Conservation (phyloP, 1,140 invertebrate species). For the Drosophila tropicalis region DNA sequence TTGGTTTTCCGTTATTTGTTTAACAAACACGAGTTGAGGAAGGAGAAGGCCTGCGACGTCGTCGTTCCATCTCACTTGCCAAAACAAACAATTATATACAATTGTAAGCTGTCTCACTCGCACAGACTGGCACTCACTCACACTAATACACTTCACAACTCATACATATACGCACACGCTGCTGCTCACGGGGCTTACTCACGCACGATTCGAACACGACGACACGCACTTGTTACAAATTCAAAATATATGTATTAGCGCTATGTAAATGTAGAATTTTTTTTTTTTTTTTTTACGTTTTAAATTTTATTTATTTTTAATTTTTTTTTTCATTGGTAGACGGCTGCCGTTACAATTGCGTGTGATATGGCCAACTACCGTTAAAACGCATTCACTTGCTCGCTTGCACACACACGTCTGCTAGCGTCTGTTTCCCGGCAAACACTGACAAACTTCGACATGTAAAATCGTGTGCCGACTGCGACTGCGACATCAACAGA, state of each 20-base stretch:
- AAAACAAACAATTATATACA: conserved; percentile 62
- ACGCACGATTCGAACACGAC: conserved; percentile 4
- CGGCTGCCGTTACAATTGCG: conserved; percentile 45
- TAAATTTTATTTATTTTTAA: conserved; percentile 20
- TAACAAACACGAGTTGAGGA: conserved; percentile 43
- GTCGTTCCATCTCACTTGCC: conserved; percentile 38
- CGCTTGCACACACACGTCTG: conserved; percentile 53
- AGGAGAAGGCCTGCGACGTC: conserved; percentile 26
- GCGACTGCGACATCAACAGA: conserved; percentile 36
- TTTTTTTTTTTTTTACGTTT: conserved; percentile 53
- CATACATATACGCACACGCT: neutral
- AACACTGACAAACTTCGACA: conserved; percentile 76
- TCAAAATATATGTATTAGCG: conserved; percentile 38
- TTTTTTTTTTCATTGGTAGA: neutral
- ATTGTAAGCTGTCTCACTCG: conserved; percentile 31
- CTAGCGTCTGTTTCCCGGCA: conserved; percentile 72
- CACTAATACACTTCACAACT: neutral
- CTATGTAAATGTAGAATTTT: conserved; percentile 37
- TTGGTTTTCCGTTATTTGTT: conserved; percentile 62
- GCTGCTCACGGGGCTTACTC: conserved; percentile 1
- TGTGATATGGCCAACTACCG: conserved; percentile 39
- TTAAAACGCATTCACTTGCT: conserved; percentile 48
- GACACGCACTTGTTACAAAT: conserved; percentile 35
- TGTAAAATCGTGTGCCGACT: conserved; percentile 68
- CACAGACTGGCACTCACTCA: conserved; percentile 12